A percentile compares a stretch with the other conserved stretches of the same genome.
Conservation (phyloP, 2,888 invertebrate species). For the Clitarchus hookeri region DNA sequence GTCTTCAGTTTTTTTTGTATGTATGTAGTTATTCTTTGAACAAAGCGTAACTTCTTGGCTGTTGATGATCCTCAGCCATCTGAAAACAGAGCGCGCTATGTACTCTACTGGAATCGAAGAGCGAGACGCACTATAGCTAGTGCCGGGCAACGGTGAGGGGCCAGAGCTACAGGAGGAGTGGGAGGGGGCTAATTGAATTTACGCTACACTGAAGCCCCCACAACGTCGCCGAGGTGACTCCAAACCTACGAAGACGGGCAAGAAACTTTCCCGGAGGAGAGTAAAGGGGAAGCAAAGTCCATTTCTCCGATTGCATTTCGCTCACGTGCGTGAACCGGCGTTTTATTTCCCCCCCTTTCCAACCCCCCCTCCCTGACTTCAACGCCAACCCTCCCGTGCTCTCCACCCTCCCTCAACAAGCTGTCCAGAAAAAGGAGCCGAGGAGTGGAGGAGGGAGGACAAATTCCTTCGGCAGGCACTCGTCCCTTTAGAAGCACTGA, state of each 20-base stretch:
- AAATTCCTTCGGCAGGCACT: background rate
- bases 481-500: background rate
- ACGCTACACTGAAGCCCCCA: background rate
- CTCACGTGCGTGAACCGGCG: conserved; percentile 10
- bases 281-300: background rate
- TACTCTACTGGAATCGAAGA: too few relatives aligned
- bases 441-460: background rate
- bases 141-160: too few relatives aligned
- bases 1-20: too few relatives aligned
- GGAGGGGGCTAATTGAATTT: background rate
- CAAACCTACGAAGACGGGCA: background rate
- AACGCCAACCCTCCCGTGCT: too few relatives aligned
- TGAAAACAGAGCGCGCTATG: too few relatives aligned
- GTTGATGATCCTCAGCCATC: too few relatives aligned
- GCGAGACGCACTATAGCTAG: too few relatives aligned
- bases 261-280: background rate
- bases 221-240: background rate
- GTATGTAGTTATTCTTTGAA: too few relatives aligned
- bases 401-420: too few relatives aligned
- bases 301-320: background rate
- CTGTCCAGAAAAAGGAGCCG: background rate
- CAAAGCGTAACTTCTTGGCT: too few relatives aligned
- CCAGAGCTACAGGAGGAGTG: background rate
- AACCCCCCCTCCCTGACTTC: background rate
- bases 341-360: background rate